A percentile compares a stretch with the other conserved stretches of the same genome.
Evolutionary conservation across 2,888 invertebrate species (phyloP).

Genomic region (Tachystola acroxantha): DNA sequence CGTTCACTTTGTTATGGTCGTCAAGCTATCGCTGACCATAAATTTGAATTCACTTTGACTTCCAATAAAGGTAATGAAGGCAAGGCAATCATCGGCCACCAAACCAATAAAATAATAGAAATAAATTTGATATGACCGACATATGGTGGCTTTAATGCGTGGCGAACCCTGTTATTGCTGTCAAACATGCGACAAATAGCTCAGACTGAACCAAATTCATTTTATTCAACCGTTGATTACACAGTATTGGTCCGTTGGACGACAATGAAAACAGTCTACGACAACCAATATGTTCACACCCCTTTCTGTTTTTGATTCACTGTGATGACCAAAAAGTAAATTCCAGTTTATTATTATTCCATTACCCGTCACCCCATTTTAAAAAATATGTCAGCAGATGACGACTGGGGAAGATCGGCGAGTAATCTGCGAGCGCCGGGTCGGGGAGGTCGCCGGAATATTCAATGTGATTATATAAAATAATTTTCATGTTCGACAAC

Average conservation of each 20-base stretch:
- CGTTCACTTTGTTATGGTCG: constrained; percentile 69
- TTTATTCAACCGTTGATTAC: constrained; percentile 71
- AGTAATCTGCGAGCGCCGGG: constrained; percentile 47
- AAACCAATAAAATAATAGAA: constrained; percentile 77
- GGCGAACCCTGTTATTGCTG: constrained; percentile 75
- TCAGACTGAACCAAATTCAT: constrained; percentile 63
- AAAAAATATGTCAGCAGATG: constrained; percentile 77
- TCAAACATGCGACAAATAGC: constrained; percentile 77
- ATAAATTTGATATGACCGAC: constrained; percentile 78
- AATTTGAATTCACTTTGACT: constrained; percentile 75
- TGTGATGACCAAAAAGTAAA: constrained; percentile 76
- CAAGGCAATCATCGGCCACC: constrained; percentile 63
- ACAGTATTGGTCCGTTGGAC: constrained; percentile 68
- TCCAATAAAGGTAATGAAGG: constrained; percentile 76
- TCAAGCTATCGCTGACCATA: constrained; percentile 69
- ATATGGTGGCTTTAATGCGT: constrained; percentile 73
- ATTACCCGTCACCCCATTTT: constrained; percentile 72
- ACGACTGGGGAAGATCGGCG: constrained; percentile 52
- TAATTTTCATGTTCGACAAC: constrained; percentile 77
- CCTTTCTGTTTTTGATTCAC: constrained; percentile 71
- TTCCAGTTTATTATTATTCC: constrained; percentile 79
- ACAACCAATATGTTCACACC: constrained; percentile 73
- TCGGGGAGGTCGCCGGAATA: constrained; percentile 60
- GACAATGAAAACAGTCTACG: constrained; percentile 70
- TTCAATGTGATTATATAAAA: constrained; percentile 77